phyloP scores from a whole-genome alignment of 1,140 invertebrate species.

The Nylanderia fulva region DNA sequence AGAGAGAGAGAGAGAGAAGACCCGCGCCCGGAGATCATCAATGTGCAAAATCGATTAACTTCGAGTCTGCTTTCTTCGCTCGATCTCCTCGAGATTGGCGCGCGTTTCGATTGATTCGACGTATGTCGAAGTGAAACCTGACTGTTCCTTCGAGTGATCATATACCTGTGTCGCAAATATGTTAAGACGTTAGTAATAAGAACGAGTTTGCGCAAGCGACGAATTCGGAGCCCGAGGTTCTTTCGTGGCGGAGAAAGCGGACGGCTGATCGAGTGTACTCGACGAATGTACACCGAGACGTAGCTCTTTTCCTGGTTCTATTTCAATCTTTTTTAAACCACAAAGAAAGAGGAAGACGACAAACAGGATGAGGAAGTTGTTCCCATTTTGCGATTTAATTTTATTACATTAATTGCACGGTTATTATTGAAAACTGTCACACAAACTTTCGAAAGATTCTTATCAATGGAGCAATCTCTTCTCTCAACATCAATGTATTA shows the following conservation, averaged over 20 bases:
- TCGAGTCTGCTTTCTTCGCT: neutral
- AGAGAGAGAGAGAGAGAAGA: too few species aligned
- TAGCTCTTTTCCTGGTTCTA: conserved; percentile 16
- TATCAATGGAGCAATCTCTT: neutral
- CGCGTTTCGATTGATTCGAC: neutral
- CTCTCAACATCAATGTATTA: neutral
- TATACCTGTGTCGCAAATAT: neutral
- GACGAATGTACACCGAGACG: conserved; percentile 13
- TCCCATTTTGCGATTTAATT: neutral
- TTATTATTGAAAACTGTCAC: conserved; percentile 5
- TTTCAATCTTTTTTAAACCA: neutral
- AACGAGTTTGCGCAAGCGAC: conserved; percentile 33
- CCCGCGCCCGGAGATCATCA: neutral
- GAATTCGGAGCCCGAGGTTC: conserved; percentile 37
- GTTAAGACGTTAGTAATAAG: neutral
- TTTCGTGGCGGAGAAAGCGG: conserved; percentile 51
- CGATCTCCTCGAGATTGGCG: neutral
- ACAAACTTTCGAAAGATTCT: neutral
- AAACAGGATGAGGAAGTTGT: conserved; percentile 2
- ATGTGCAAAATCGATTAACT: neutral
- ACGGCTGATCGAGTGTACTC: conserved; percentile 35
- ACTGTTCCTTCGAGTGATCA: neutral
- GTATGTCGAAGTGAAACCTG: conserved; percentile 3
- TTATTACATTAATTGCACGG: conserved; percentile 25
- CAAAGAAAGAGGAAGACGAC: neutral